These are phyloP conservation scores for Thaleichthys pacificus DNA, from an alignment of 2,797 vertebrate genomes.

Conservation along the genomic window DNA sequence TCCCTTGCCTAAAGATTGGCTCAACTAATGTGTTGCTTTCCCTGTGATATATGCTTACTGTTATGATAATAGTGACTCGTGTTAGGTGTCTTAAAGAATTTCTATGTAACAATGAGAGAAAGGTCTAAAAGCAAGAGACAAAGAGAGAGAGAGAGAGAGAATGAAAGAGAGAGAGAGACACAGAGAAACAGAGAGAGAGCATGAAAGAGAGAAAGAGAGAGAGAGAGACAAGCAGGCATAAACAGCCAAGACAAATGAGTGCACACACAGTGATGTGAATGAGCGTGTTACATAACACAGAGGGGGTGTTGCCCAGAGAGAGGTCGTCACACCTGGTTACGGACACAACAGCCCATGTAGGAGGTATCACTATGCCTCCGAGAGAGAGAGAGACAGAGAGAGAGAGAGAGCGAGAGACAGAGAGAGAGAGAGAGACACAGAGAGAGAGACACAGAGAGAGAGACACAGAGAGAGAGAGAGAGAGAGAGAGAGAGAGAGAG, in stretches of 20 bases:
- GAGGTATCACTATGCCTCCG: neutral
- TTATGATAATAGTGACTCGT: slow-evolving; percentile 44
- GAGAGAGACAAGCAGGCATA: neutral
- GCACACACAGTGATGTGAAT: slow-evolving; percentile 17
- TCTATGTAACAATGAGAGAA: slow-evolving; percentile 28
- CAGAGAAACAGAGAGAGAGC: neutral
- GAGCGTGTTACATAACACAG: slow-evolving; percentile 41
- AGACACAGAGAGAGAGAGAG: neutral
- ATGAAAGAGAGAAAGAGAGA: slow-evolving; percentile 12
- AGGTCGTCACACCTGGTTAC: slow-evolving; percentile 29
- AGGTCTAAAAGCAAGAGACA: slow-evolving; percentile 29
- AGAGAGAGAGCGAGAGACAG: neutral
- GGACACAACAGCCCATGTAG: slow-evolving; percentile 14
- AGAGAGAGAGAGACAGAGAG: slow-evolving; percentile 22
- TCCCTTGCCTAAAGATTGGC: slow-evolving; percentile 45
- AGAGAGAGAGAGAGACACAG: slow-evolving; percentile 15
- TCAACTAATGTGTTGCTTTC: slow-evolving; percentile 21
- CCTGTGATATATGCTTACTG: slow-evolving; percentile 23
- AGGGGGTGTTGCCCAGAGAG: slow-evolving; percentile 23
- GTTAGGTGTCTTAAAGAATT: slow-evolving; percentile 38
- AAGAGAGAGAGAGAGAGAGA: neutral
- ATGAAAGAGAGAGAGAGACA: slow-evolving; percentile 9
- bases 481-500: slow-evolving; percentile 21
- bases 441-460: slow-evolving; percentile 20
- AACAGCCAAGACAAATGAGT: neutral